phyloP scores from a whole-genome alignment of 2,888 invertebrate species.

The Dicranocentrus wangi region DNA sequence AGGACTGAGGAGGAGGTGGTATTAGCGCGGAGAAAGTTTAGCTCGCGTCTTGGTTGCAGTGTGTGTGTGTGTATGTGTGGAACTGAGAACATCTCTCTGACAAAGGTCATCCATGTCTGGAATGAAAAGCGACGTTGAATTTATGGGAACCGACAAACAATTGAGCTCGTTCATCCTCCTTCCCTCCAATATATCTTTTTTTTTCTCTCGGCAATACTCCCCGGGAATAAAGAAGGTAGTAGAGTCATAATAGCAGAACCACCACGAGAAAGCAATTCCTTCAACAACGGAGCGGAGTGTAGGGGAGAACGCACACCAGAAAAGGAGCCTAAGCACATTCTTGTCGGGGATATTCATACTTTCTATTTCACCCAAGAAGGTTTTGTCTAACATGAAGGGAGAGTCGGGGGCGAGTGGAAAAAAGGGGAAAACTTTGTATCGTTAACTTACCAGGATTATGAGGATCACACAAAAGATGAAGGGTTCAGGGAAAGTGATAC shows the following conservation, averaged over 20 bases:
- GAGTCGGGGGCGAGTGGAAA: background rate
- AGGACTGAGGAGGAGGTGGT: background rate
- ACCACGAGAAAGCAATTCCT: constrained; percentile 41
- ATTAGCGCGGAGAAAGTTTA: too few species aligned
- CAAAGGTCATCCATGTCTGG: constrained; percentile 69
- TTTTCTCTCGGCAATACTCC: constrained; percentile 43
- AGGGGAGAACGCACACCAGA: too few species aligned
- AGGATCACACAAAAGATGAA: too few species aligned
- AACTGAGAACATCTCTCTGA: constrained; percentile 52
- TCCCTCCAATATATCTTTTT: constrained; percentile 59
- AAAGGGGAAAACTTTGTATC: too few species aligned
- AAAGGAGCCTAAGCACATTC: too few species aligned
- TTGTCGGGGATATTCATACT: too few species aligned
- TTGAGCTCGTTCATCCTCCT: constrained; percentile 54
- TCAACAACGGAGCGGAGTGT: too few species aligned
- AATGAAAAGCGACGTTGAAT: constrained; percentile 63
- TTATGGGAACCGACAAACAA: constrained; percentile 63
- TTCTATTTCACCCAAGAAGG: too few species aligned
- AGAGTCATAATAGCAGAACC: constrained; percentile 34
- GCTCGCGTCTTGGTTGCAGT: background rate
- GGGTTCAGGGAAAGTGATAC: too few species aligned
- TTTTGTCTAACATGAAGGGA: too few species aligned
- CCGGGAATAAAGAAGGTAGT: constrained; percentile 41
- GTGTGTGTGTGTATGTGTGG: background rate
- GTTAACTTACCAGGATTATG: too few species aligned